These are phyloP conservation scores for Limosa lapponica DNA, from an alignment of 2,797 vertebrate species.

Conservation along the genomic window DNA sequence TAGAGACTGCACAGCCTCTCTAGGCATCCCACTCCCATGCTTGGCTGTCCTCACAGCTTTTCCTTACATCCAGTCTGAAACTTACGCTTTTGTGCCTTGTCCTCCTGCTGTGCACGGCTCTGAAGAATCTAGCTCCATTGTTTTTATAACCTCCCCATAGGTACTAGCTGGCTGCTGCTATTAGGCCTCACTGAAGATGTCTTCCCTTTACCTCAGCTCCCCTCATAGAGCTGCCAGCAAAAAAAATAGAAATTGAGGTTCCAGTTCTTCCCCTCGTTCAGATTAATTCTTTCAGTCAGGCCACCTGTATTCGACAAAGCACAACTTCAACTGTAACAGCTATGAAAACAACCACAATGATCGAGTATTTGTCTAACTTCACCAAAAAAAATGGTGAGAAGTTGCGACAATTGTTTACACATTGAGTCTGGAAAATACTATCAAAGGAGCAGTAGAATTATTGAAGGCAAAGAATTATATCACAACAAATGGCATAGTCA, in stretches of 20 bases:
- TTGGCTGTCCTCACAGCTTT: neutral
- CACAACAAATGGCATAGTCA: neutral
- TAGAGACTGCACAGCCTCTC: neutral
- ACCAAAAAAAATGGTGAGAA: neutral
- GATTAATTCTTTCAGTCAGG: neutral
- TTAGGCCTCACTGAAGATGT: neutral
- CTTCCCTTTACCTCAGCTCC: neutral
- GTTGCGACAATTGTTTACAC: neutral
- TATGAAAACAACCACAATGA: neutral
- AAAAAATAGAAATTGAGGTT: neutral
- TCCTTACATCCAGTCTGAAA: neutral
- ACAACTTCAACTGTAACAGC: neutral
- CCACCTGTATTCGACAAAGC: neutral
- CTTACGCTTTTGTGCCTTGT: neutral
- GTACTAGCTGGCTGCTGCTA: neutral
- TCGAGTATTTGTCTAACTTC: neutral
- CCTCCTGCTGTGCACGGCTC: neutral
- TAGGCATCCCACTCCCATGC: neutral
- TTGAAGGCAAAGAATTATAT: neutral
- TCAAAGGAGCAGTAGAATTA: neutral
- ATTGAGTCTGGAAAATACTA: neutral
- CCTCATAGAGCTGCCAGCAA: neutral
- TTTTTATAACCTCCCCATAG: neutral
- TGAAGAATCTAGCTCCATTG: neutral
- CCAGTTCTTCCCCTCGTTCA: neutral